Conservation (phyloP, 2,888 invertebrate species). For the Kuschelorhynchus macadamiae region DNA sequence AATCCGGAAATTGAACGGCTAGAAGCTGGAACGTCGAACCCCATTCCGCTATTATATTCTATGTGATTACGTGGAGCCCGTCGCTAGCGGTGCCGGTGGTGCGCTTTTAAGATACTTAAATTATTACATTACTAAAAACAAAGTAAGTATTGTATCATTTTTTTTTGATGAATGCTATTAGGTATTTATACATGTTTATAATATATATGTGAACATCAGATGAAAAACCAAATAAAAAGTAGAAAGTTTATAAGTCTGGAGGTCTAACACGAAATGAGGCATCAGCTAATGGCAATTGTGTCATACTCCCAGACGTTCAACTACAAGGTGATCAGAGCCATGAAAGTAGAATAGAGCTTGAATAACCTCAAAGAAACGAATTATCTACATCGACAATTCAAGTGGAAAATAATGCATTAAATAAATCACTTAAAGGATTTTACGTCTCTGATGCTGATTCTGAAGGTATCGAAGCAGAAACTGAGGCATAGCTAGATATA, state of each 20-base stretch:
- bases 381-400: background rate
- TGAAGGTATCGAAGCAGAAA: background rate
- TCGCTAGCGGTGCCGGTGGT: too few species aligned
- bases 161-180: too few species aligned
- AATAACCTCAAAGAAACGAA: background rate
- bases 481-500: background rate
- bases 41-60: too few species aligned
- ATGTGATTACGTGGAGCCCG: too few species aligned
- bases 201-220: background rate
- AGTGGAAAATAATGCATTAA: background rate
- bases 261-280: background rate
- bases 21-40: too few species aligned
- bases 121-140: too few species aligned
- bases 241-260: slow-evolving; percentile 2
- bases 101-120: too few species aligned
- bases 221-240: background rate
- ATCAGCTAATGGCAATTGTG: background rate
- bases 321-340: background rate
- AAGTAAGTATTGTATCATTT: too few species aligned
- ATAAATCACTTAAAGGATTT: background rate
- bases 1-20: too few species aligned
- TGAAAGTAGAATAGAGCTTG: background rate
- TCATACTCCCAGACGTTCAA: background rate
- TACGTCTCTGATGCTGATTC: background rate
- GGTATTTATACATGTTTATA: too few species aligned